phyloP scores from a whole-genome alignment of 2,797 vertebrate genomes.

The Hyperoplus immaculatus region DNA sequence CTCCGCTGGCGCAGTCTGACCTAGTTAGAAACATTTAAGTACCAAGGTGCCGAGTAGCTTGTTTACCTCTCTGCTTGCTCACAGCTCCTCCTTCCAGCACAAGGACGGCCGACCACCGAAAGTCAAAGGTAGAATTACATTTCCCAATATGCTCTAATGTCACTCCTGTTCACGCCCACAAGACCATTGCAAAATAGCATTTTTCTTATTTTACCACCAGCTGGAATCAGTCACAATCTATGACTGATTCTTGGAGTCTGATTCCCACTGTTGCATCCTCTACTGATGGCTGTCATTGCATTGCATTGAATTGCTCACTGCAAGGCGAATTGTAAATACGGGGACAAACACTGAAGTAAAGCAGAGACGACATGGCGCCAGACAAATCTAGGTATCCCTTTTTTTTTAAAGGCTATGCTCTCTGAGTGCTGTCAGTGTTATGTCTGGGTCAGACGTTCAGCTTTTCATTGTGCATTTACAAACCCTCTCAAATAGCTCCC shows the following conservation, averaged over 20 bases:
- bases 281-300: constrained; percentile 14
- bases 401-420: constrained; percentile 23
- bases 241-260: background rate
- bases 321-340: constrained; percentile 9
- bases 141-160: background rate
- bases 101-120: background rate
- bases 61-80: constrained; percentile 43
- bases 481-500: constrained; percentile 33
- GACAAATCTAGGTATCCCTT: constrained; percentile 24
- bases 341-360: constrained; percentile 2
- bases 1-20: constrained; percentile 62
- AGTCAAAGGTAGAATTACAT: constrained; percentile 10
- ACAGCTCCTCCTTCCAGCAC: constrained; percentile 11
- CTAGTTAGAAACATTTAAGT: constrained; percentile 70
- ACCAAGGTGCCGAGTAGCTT: constrained; percentile 43
- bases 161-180: background rate
- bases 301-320: background rate
- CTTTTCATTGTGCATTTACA: constrained; percentile 46
- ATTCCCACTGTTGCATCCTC: background rate
- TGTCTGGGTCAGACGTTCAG: constrained; percentile 50
- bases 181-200: background rate
- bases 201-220: background rate
- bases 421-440: constrained; percentile 54
- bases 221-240: constrained; percentile 7
- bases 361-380: constrained; percentile 13